These are phyloP conservation scores for Abrostola triplasia DNA, from an alignment of 2,888 invertebrate species.

Conservation along the genomic window DNA sequence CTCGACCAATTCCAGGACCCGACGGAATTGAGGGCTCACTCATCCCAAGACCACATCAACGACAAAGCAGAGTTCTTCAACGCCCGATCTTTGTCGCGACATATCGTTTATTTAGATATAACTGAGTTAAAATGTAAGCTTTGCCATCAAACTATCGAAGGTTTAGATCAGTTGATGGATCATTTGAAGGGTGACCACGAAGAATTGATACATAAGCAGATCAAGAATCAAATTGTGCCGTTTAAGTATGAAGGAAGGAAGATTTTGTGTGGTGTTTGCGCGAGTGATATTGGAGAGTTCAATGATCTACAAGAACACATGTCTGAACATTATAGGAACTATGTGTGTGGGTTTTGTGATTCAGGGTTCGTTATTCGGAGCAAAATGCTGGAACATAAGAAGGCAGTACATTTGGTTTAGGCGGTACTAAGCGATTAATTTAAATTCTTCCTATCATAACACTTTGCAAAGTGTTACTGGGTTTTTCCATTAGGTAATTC, in stretches of 20 bases:
- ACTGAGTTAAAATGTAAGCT: slow-evolving; percentile 69
- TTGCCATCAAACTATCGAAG: slow-evolving; percentile 61
- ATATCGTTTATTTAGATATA: slow-evolving; percentile 75
- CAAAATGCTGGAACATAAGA: slow-evolving; percentile 71
- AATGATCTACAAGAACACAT: slow-evolving; percentile 74
- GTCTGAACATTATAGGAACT: slow-evolving; percentile 77
- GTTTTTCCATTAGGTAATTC: too few species aligned
- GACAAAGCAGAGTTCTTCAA: slow-evolving; percentile 68
- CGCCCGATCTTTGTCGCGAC: slow-evolving; percentile 65
- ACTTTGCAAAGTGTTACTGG: too few species aligned
- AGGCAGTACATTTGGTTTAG: slow-evolving; percentile 65
- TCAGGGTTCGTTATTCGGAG: slow-evolving; percentile 65
- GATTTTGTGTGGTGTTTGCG: slow-evolving; percentile 64
- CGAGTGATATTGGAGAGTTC: slow-evolving; percentile 56
- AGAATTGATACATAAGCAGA: slow-evolving; percentile 68
- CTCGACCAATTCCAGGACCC: slow-evolving; percentile 69
- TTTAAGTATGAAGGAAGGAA: slow-evolving; percentile 59
- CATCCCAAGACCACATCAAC: slow-evolving; percentile 58
- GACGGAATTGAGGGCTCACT: slow-evolving; percentile 69
- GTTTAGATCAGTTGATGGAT: slow-evolving; percentile 67
- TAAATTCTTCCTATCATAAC: too few species aligned
- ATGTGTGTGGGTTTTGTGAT: slow-evolving; percentile 75
- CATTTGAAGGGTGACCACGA: slow-evolving; percentile 70
- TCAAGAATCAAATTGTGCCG: slow-evolving; percentile 76
- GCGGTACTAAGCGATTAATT: too few species aligned